Conservation (phyloP, 1,140 invertebrate genomes). For the Hydropsyche tenuis region DNA sequence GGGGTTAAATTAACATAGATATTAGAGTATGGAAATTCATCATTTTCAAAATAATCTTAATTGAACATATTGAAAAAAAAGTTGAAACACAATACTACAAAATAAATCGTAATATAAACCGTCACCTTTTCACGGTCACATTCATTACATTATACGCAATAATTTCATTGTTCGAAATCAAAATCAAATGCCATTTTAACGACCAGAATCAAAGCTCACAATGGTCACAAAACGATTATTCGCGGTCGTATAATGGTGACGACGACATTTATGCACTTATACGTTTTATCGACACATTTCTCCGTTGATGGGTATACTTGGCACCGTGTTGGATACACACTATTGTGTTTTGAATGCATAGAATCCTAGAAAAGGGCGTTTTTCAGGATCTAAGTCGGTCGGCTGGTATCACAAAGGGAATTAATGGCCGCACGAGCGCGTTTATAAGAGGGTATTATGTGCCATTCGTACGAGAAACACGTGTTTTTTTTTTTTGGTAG, state of each 20-base stretch:
- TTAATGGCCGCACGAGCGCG: background rate
- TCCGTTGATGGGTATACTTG: too few species aligned
- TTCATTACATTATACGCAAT: background rate
- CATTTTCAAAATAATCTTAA: too few species aligned
- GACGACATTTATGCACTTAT: too few species aligned
- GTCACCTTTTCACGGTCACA: too few species aligned
- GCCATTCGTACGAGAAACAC: constrained; percentile 41
- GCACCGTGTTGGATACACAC: too few species aligned
- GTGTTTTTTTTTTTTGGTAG: constrained; percentile 27
- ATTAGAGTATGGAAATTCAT: too few species aligned
- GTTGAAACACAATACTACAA: too few species aligned
- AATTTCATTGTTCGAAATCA: constrained; percentile 6
- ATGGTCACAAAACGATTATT: background rate
- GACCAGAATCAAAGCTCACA: background rate
- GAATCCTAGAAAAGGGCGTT: background rate
- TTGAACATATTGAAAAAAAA: too few species aligned
- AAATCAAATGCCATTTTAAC: background rate
- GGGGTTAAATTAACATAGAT: too few species aligned
- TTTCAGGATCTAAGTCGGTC: background rate
- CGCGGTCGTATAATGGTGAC: background rate
- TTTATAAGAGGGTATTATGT: constrained; percentile 25
- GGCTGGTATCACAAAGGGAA: background rate
- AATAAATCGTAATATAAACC: too few species aligned
- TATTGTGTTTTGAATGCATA: too few species aligned
- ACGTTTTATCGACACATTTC: too few species aligned